Conservation (phyloP, 2,888 invertebrate species). For the Thecophora atra region DNA sequence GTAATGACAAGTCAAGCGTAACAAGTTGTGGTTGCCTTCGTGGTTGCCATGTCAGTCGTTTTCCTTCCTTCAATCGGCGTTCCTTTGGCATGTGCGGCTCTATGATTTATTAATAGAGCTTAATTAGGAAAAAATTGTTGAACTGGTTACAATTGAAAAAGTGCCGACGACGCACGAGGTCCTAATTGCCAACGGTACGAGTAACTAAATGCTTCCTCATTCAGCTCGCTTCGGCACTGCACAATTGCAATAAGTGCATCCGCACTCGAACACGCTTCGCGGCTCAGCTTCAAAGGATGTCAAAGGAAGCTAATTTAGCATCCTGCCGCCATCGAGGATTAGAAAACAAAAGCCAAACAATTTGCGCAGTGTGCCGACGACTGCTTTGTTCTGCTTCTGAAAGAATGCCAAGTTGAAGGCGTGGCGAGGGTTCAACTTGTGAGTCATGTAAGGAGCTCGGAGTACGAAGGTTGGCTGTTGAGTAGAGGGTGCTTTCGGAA, state of each 20-base stretch:
- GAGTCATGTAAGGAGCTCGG: background rate
- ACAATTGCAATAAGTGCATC: background rate
- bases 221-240: background rate
- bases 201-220: background rate
- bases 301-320: conserved; percentile 29
- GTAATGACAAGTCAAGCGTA: conserved; percentile 27
- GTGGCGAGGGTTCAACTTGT: background rate
- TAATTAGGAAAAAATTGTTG: background rate
- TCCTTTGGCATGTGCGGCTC: background rate
- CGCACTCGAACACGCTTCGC: conserved; percentile 29
- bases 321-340: conserved; percentile 16
- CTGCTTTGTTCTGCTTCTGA: background rate
- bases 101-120: conserved; percentile 12
- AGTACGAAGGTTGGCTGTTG: background rate
- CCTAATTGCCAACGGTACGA: background rate
- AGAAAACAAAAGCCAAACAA: conserved; percentile 34
- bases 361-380: background rate
- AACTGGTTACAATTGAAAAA: conserved; percentile 1
- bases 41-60: conserved; percentile 9
- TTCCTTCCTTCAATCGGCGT: background rate
- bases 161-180: background rate
- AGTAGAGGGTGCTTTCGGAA: background rate
- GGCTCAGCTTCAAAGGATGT: conserved; percentile 14
- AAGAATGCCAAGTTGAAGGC: background rate
- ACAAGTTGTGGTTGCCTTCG: conserved; percentile 17